Evolutionary conservation across 1,140 invertebrate species (phyloP).

Genomic region (Scaptomyza graminum): DNA sequence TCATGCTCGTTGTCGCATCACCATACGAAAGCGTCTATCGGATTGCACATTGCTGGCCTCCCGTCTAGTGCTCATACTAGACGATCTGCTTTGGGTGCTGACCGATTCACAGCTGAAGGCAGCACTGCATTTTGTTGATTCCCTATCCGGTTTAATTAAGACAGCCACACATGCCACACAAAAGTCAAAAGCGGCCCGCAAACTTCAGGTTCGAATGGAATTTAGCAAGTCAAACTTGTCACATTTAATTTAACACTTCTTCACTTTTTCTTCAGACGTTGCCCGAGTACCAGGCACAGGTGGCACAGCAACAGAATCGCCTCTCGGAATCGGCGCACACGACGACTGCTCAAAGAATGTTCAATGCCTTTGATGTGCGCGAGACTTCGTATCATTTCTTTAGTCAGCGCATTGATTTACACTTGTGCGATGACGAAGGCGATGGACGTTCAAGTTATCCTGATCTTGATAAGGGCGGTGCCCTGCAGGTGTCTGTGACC

Average conservation of each 20-base stretch:
- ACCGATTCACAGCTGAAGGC: conserved; percentile 98
- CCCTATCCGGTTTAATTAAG: conserved; percentile 93
- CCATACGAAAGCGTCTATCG: conserved; percentile 94
- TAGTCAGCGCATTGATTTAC: conserved; percentile 96
- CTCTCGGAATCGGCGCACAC: conserved; percentile 85
- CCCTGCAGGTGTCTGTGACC: conserved; percentile 96
- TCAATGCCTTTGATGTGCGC: conserved; percentile 95
- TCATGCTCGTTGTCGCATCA: conserved; percentile 97
- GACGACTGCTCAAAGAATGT: conserved; percentile 88
- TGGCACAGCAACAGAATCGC: conserved; percentile 86
- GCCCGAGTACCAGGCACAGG: conserved; percentile 91
- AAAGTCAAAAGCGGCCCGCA: conserved; percentile 94
- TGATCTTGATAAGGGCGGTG: conserved; percentile 93
- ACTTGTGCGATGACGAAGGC: conserved; percentile 98
- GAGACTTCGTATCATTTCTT: conserved; percentile 99
- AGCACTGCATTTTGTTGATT: conserved; percentile 96
- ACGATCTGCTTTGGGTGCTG: conserved; percentile 98
- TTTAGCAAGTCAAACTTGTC: background rate
- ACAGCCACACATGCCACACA: conserved; percentile 92
- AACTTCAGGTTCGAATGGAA: conserved; percentile 89
- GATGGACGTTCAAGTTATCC: conserved; percentile 93
- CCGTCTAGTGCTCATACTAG: conserved; percentile 95
- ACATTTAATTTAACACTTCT: background rate
- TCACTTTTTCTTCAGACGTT: conserved; percentile 85
- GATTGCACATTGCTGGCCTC: conserved; percentile 97